Evolutionary conservation across 2,888 invertebrate genomes (phyloP).

Genomic region (Lypha dubia): DNA sequence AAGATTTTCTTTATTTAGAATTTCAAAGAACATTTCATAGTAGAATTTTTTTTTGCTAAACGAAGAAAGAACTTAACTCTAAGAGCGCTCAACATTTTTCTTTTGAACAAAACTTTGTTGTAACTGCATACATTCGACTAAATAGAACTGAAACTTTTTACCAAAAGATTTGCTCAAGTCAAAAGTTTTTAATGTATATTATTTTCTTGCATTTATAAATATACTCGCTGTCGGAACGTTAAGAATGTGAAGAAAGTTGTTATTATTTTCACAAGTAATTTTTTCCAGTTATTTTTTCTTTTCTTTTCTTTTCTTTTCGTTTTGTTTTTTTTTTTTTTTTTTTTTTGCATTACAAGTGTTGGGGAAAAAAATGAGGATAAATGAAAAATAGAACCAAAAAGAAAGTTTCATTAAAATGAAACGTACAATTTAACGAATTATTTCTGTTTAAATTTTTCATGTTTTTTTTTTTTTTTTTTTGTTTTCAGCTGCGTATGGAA

Average conservation of each 20-base stretch:
- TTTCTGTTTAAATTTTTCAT: constrained; percentile 14
- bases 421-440: constrained; percentile 44
- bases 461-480: neutral
- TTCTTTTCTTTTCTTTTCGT: too few relatives aligned
- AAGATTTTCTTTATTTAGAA: constrained; percentile 10
- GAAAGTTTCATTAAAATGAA: constrained; percentile 58
- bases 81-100: constrained; percentile 45
- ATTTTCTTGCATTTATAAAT: constrained; percentile 29
- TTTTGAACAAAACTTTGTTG: neutral
- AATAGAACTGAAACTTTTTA: constrained; percentile 51
- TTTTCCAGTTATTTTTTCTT: constrained; percentile 10
- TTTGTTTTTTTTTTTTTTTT: neutral
- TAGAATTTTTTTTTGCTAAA: constrained; percentile 15
- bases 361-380: neutral
- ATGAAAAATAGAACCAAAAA: neutral
- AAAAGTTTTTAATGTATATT: constrained; percentile 59
- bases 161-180: constrained; percentile 69
- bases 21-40: constrained; percentile 5
- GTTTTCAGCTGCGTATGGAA: neutral
- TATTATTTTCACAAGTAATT: constrained; percentile 47
- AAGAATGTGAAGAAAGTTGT: constrained; percentile 22
- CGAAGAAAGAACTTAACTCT: constrained; percentile 7
- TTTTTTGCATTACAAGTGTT: neutral
- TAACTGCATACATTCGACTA: neutral
- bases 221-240: neutral